Conservation (phyloP, 2,113 vertebrate species). For the Miniopterus natalensis region DNA sequence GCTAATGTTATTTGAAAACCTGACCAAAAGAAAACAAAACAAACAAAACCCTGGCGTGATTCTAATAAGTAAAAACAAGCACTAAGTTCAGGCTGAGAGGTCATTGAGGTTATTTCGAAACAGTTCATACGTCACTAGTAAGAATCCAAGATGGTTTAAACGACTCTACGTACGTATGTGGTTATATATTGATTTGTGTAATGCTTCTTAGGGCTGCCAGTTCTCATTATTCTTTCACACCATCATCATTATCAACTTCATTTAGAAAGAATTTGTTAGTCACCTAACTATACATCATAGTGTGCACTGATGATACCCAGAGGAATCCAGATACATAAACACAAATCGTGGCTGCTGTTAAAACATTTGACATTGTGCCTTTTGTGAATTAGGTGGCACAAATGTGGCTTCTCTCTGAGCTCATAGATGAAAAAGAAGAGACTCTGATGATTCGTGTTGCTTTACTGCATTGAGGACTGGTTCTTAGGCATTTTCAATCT, state of each 20-base stretch:
- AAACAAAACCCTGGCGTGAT: not conserved
- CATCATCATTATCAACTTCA: not conserved
- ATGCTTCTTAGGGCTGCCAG: not conserved
- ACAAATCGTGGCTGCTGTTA: not conserved
- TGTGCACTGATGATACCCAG: too few species aligned
- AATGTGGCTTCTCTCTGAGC: not conserved
- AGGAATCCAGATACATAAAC: not conserved
- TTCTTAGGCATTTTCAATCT: not conserved
- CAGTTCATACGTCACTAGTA: constrained; percentile 29
- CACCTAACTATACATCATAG: not conserved
- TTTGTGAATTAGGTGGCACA: not conserved
- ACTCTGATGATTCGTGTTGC: not conserved
- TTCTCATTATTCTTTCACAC: not conserved
- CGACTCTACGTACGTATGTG: constrained; percentile 5
- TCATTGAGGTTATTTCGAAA: constrained; percentile 61
- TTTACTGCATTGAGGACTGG: not conserved
- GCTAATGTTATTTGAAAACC: constrained; percentile 48
- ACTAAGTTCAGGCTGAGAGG: constrained; percentile 55
- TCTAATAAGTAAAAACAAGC: constrained; percentile 39
- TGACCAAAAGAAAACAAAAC: not conserved
- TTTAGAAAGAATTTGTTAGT: not conserved
- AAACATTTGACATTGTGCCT: not conserved
- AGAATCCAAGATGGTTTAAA: not conserved
- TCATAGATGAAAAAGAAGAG: not conserved
- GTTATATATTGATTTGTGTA: not conserved